A percentile compares a stretch with the other conserved stretches of the same genome.
Conservation (phyloP, 2,113 vertebrate genomes). For the Charina bottae region DNA sequence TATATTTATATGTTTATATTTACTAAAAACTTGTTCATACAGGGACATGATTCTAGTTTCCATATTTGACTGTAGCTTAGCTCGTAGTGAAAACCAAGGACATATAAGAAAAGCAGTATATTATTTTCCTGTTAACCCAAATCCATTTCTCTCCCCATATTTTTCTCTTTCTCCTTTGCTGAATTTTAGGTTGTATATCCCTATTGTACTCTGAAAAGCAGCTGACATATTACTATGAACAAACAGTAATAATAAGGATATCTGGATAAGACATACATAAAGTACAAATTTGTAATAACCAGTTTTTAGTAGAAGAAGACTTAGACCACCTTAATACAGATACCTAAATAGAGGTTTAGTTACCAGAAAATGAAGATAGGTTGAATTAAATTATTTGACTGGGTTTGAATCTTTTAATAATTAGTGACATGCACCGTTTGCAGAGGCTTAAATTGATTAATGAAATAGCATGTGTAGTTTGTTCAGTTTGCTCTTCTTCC, state of each 20-base stretch:
- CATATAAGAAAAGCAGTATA: not conserved
- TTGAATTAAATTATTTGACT: slow-evolving; percentile 40
- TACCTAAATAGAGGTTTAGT: not conserved
- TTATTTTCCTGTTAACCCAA: not conserved
- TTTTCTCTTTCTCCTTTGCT: not conserved
- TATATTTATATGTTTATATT: too few species aligned
- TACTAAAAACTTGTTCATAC: not conserved
- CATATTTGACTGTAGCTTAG: not conserved
- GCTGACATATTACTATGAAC: not conserved
- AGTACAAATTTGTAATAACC: not conserved
- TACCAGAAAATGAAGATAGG: slow-evolving; percentile 12
- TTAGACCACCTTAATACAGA: not conserved
- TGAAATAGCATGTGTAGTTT: slow-evolving; percentile 62
- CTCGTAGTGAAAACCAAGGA: not conserved
- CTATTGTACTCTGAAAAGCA: not conserved
- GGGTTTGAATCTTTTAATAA: slow-evolving; percentile 58
- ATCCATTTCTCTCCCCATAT: not conserved
- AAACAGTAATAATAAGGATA: not conserved
- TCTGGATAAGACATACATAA: not conserved
- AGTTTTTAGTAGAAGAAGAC: not conserved
- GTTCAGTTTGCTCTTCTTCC: slow-evolving; percentile 46
- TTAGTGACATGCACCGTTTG: slow-evolving; percentile 56
- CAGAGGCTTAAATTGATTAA: slow-evolving; percentile 71
- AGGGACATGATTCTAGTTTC: not conserved
- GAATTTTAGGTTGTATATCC: not conserved